Base-by-base conservation (phyloP, 1,140 invertebrate genomes). In the Brachionus koreanus region DNA sequence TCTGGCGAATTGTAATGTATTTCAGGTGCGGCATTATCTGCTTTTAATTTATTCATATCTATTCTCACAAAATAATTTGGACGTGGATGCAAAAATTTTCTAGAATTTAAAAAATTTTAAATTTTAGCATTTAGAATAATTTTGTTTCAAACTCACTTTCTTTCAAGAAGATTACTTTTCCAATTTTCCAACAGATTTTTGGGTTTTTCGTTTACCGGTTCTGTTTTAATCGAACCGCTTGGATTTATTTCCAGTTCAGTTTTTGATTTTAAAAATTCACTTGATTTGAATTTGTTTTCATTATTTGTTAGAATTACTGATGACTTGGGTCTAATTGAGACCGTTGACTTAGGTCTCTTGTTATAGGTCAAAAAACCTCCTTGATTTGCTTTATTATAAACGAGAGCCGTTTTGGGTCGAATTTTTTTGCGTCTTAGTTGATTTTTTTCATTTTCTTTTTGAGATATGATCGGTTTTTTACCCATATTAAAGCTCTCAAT, bases 1-100 rank as follows among this genome's bases (percentile, higher is more conserved):
- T 82, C 79, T 7, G 61, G n/a, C 25, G 79, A 61, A 69, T 67
- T 82, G 35, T 82, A 82, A 82, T 82, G 79, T 43, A 82, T 19
- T 29, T 65, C 42, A n/a, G 79, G 57, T 35, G 65, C 42, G 33
- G 57, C 23, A 23, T n/a, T 29, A 65, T 49, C 57, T 16, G 57
- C 29, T 10, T 82, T 29, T 9, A 82, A n/a, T 67, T 67, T 69
- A 12, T 82, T 46, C 19, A 69, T 19, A 16, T 63, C 57, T 52
- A 82, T 82, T 65, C 19, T 82, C 5, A 65, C 37, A 39, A 39
- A 82, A 46, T 82, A 82, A 35, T 67, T 67, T 52, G 79, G 79
- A n/a, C 79, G 37, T 82, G 23, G 35, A 12, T 74, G n/a, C 25
- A 74, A 74, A 23, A 46, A 46, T 74, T 46, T 74, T 25, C 69